Evolutionary conservation across 2,888 invertebrate genomes (phyloP).

Genomic region (Drosophila formosana): DNA sequence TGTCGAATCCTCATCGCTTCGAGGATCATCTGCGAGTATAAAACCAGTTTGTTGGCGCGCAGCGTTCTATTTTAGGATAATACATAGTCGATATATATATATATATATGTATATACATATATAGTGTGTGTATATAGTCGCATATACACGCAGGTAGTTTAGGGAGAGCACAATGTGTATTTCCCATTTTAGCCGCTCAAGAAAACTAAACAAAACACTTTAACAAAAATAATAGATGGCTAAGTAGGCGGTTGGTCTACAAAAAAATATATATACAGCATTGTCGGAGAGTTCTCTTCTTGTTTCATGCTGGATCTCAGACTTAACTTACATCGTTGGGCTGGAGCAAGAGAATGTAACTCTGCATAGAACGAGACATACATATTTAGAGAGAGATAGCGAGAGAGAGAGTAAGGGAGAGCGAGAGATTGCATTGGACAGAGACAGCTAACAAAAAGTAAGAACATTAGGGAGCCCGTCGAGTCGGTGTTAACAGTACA

Average conservation of each 20-base stretch:
- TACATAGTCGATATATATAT: conserved; percentile 30
- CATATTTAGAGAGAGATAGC: conserved; percentile 40
- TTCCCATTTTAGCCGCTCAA: conserved; percentile 23
- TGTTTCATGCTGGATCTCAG: neutral
- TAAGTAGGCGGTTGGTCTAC: conserved; percentile 11
- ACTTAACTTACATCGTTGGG: conserved; percentile 24
- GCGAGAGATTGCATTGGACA: conserved; percentile 28
- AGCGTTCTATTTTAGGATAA: conserved; percentile 30
- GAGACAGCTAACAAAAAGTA: conserved; percentile 15
- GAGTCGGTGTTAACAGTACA: conserved; percentile 42
- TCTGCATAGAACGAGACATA: neutral
- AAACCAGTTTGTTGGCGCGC: conserved; percentile 29
- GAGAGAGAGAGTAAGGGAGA: conserved; percentile 12
- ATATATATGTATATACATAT: conserved; percentile 7
- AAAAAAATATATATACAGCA: conserved; percentile 24
- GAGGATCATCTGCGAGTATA: conserved; percentile 20
- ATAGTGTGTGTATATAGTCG: conserved; percentile 3
- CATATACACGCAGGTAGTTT: conserved; percentile 13
- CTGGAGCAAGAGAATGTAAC: conserved; percentile 9
- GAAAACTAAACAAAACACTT: conserved; percentile 33
- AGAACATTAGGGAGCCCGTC: conserved; percentile 16
- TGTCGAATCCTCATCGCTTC: conserved; percentile 4
- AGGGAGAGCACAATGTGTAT: conserved; percentile 11
- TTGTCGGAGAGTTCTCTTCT: neutral
- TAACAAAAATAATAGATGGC: conserved; percentile 39